Base-by-base conservation (phyloP, 2,113 vertebrate species). In the Neotoma lepida region DNA sequence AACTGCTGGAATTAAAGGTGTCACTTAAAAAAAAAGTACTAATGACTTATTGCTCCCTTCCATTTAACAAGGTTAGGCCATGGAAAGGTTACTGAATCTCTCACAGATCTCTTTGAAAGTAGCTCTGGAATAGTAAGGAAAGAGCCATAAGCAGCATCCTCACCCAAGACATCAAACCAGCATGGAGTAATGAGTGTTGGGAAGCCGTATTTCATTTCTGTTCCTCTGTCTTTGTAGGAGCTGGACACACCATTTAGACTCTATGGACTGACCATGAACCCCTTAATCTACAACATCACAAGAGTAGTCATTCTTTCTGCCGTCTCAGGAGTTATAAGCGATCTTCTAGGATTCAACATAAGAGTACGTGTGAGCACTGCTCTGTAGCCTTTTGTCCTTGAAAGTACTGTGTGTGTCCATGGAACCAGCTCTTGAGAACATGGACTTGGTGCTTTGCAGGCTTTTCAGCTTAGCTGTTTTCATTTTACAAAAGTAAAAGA, bases 331-430 rank as follows among this genome's bases (percentile, higher is more conserved):
- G 99, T 99, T 78, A 98, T 99, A 98, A 99, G 99, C 76, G 99
- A 99, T 97, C 98, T 99, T 94, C 98, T 99, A 0, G 99, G 99
- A 89, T 99, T 99, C 98, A 99, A 99, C 95, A 99, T 99, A 97
- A 98, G 99, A 96, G 99, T 99, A 93, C 99, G 99, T 98, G 1
- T 88, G 49, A 41, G 30, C 3, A 8, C 66, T 9, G 28, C 28
- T 86, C 61, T 2, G 10, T 17, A n/a, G 61, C 51, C 33, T 58
- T 70, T 63, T 63, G 26, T 80, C 63, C 54, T 30, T 51, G 51
- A 33, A 70, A 89, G 39, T 44, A 26, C 41, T 4, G 0, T 18
- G 18, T 39, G 35, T 82, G 9, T 64, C 14, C 46, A 18, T 39
- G 63, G 54, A 46, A 15, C 54, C 49, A 64, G 41, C 15, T 70